Conservation (phyloP, 2,113 vertebrate genomes). For the Axis porcinus region DNA sequence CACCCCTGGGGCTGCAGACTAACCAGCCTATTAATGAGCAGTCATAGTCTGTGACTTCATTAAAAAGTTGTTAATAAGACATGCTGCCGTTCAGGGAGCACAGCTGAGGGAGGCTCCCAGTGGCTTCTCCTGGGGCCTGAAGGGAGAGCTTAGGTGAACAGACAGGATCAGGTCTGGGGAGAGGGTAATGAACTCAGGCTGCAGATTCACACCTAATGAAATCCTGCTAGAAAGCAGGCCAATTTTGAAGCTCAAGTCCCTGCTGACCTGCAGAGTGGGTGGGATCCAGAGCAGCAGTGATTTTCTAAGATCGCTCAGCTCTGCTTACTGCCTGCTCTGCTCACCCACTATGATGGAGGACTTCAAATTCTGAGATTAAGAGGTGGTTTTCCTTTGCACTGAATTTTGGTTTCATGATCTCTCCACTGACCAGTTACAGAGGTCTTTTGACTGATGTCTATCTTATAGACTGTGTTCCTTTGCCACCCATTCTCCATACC, state of each 20-base stretch:
- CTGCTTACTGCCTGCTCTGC: neutral
- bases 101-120: neutral
- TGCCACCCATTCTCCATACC: neutral
- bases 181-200: neutral
- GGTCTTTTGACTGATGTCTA: neutral
- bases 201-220: neutral
- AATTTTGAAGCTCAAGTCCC: neutral
- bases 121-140: neutral
- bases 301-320: neutral
- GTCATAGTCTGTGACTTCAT: constrained; percentile 31
- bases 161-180: neutral
- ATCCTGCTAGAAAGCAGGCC: neutral
- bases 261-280: neutral
- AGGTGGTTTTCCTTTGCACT: neutral
- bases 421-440: neutral
- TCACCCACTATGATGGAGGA: neutral
- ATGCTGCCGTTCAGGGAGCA: neutral
- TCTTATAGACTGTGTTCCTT: neutral
- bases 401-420: neutral
- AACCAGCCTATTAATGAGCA: constrained; percentile 33
- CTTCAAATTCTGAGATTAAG: neutral
- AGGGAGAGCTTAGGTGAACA: neutral
- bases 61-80: constrained; percentile 68
- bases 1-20: neutral
- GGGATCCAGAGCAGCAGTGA: neutral